Percentiles rank a stretch among this genome's conserved stretches.
Evolutionary conservation across 2,888 invertebrate species (phyloP).

Genomic region (Tipula lateralis): DNA sequence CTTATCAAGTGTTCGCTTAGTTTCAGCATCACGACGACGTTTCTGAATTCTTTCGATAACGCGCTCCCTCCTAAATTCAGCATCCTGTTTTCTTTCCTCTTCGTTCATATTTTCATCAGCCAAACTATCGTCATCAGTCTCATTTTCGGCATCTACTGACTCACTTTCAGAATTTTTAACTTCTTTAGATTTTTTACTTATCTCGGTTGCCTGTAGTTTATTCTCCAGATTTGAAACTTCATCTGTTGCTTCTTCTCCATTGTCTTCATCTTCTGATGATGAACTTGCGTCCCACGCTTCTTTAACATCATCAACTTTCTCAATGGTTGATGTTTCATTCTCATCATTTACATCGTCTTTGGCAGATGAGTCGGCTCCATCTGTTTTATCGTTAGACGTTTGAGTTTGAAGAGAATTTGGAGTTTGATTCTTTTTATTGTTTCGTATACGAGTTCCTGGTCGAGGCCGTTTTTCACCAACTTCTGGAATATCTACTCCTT

Average conservation of each 20-base stretch:
- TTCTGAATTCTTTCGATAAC: conserved; percentile 69
- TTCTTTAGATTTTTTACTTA: conserved; percentile 35
- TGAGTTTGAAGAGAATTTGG: conserved; percentile 39
- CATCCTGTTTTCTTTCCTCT: conserved; percentile 66
- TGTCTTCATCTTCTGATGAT: conserved; percentile 48
- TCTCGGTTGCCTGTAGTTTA: conserved; percentile 33
- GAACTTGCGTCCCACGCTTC: conserved; percentile 83
- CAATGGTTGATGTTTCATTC: conserved; percentile 40
- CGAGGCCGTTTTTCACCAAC: conserved; percentile 58
- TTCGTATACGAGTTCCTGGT: conserved; percentile 69
- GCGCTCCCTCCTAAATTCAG: conserved; percentile 67
- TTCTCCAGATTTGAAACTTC: conserved; percentile 41
- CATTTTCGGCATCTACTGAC: conserved; percentile 36
- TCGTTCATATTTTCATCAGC: conserved; percentile 44
- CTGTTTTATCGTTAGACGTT: conserved; percentile 36
- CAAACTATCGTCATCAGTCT: conserved; percentile 48
- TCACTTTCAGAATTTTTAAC: conserved; percentile 43
- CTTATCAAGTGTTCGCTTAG: conserved; percentile 59
- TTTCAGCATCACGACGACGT: conserved; percentile 64
- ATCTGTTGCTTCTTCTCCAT: conserved; percentile 52
- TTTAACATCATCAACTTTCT: conserved; percentile 60
- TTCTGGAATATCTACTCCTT: conserved; percentile 77
- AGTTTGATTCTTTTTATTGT: conserved; percentile 59
- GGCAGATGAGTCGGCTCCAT: conserved; percentile 39
- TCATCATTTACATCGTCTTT: conserved; percentile 36